Conservation (phyloP, 2,113 vertebrate genomes). For the Carettochelys insculpta region DNA sequence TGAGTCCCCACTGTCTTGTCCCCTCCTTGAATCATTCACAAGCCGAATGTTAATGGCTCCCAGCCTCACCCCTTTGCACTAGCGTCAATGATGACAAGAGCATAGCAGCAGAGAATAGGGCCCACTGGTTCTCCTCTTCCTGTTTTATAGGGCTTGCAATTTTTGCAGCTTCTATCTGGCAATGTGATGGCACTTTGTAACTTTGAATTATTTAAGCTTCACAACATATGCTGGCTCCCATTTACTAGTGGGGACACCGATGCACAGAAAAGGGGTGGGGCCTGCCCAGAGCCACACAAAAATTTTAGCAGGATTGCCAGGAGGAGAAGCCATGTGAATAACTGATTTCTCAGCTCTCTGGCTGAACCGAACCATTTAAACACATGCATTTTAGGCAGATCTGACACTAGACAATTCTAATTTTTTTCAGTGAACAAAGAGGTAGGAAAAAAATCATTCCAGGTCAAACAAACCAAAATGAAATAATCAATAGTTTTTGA, state of each 20-base stretch:
- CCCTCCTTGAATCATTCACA: background rate
- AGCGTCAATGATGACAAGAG: background rate
- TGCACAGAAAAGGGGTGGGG: background rate
- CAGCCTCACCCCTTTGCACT: background rate
- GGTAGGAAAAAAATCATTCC: background rate
- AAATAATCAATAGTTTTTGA: background rate
- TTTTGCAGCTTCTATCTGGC: background rate
- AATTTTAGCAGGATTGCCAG: background rate
- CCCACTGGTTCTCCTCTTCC: background rate
- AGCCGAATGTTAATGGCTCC: background rate
- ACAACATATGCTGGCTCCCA: accelerated
- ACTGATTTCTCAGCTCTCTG: background rate
- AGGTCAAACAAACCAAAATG: background rate
- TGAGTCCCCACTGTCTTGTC: accelerated
- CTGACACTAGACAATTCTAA: background rate
- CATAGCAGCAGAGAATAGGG: background rate
- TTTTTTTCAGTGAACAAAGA: background rate
- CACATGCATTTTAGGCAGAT: background rate
- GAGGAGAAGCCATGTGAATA: background rate
- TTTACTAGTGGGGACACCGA: background rate
- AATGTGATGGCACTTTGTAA: background rate
- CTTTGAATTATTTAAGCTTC: background rate
- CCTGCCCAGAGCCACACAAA: background rate
- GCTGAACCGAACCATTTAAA: background rate
- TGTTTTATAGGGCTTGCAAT: background rate